Evolutionary conservation across 1,140 invertebrate species (phyloP).

Genomic region (Drosophila willistoni): DNA sequence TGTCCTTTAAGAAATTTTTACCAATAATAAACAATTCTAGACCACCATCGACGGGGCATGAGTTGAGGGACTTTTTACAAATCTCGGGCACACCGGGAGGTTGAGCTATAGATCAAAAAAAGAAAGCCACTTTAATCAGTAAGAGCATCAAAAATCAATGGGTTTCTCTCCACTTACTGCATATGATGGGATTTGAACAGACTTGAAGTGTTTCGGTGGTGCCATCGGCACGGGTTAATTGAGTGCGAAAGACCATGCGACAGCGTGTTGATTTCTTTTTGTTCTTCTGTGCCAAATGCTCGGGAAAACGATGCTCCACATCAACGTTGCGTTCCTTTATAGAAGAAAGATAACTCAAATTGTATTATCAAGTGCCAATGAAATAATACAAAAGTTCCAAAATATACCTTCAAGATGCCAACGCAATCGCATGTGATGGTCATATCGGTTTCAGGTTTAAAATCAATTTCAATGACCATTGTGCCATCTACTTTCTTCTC

Average conservation of each 20-base stretch:
- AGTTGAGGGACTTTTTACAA: conserved; percentile 94
- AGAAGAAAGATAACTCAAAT: conserved; percentile 65
- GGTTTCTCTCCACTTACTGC: conserved; percentile 89
- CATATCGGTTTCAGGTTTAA: conserved; percentile 95
- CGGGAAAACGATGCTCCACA: conserved; percentile 95
- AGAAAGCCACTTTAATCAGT: no score
- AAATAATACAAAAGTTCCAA: neutral
- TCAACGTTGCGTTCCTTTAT: conserved; percentile 97
- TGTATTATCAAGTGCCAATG: neutral
- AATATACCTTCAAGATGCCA: conserved; percentile 87
- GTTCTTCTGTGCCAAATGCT: conserved; percentile 88
- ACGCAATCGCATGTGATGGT: conserved; percentile 94
- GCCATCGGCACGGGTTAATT: conserved; percentile 89
- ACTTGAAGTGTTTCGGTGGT: conserved; percentile 93
- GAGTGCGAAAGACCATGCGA: conserved; percentile 96
- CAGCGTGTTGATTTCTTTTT: conserved; percentile 98
- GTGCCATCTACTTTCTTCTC: conserved; percentile 96
- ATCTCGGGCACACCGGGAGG: conserved; percentile 98
- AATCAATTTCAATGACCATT: conserved; percentile 95
- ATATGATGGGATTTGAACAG: conserved; percentile 96
- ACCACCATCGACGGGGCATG: conserved; percentile 91
- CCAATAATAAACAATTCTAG: conserved; percentile 97
- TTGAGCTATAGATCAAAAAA: conserved; percentile 87
- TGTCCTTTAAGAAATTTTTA: conserved; percentile 98
- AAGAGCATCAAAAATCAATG: no score